Evolutionary conservation across 1,140 invertebrate species (phyloP), one percentile per base, ranked within the genome.

Genomic region (Micrasema minimum): DNA sequence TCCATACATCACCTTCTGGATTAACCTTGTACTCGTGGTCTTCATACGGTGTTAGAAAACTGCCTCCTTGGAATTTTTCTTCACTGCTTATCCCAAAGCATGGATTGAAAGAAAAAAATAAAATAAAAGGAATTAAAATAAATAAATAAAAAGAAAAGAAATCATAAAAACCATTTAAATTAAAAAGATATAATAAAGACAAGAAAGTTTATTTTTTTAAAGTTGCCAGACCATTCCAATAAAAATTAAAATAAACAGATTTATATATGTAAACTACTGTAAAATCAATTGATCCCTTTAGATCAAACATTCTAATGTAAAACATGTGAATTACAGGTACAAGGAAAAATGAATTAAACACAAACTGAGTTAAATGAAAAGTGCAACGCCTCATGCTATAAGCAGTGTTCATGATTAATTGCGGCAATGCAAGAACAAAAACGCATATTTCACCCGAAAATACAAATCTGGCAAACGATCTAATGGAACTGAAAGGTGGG

Each of bases 91-190:
- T 55, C 50, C 69, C 31, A 48, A 38, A 50, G 37, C 16, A 51
- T n/a, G 2, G 31, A 31, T 46, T 64, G 43, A 64, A 64, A 43
- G 38, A 37, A 66, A 68, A 72, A 43, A 69, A 66, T 69, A 72
- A 72, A 72, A 72, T 62, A 69, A 72, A 72, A 61, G 20, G 16
- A 50, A 67, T 57, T 46, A 67, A 66, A 31, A 66, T 16, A 72
- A 67, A 61, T 35, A 26, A 55, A 70, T 53, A 55, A 46, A 65
- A 59, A 45, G 46, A n/a, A 26, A 26, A 37, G 14, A 31, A 31
- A 4, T 4, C 7, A 7, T 4, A 4, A 4, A 31, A 31, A 31
- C 26, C 26, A 31, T 31, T n/a, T 31, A 31, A 31, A 31, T 31
- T 31, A 4, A 2, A 31, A 31, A 7, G 26, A 31, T 31, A 4